Evolutionary conservation across 2,797 vertebrate genomes (phyloP), one percentile per base, ranked within the genome.

Genomic region (Pelodytes ibericus): DNA sequence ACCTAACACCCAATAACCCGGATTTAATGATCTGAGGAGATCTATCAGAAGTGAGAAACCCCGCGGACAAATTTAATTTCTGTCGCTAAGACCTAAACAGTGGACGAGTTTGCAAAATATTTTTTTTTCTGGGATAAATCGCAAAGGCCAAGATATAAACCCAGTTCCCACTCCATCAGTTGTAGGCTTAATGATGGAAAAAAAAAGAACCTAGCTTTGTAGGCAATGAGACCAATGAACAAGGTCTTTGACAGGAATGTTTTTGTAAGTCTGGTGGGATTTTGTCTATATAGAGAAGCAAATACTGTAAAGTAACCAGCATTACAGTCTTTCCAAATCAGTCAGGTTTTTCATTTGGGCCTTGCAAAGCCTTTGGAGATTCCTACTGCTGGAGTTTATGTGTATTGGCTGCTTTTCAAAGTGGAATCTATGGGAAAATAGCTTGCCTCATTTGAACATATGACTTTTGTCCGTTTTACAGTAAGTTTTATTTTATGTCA

Each of bases 201-300:
- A 71, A n/a, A 62, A 68, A 44, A 62, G 57, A 36, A n/a, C 22
- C 29, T 22, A 25, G 41, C 62, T 53, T 57, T 65, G 60, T 29
- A 56, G 64, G 76, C 69, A 30, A 33, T 62, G 64, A 33, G 70
- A 66, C 62, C 75, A 57, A 84, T 86, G 84, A 88, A 86, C 82
- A 74, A 80, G 62, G 76, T 75, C 82, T 89, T 88, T 86, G 86
- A 87, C 84, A 85, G 82, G 74, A 82, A 64, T 84, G 83, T 84
- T 87, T 87, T 85, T 81, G 76, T 69, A 79, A 80, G 83, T 82
- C 83, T 89, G 66, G 41, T 79, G 86, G 86, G 86, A 87, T 86
- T 88, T 86, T 81, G 82, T 69, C 78, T 85, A 82, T 84, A 81
- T 82, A 81, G 2, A 29, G 57, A 57, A 66, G 51, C 30, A 59